Base-by-base conservation (phyloP, 1,140 invertebrate species). In the Drosophila mojavensis region DNA sequence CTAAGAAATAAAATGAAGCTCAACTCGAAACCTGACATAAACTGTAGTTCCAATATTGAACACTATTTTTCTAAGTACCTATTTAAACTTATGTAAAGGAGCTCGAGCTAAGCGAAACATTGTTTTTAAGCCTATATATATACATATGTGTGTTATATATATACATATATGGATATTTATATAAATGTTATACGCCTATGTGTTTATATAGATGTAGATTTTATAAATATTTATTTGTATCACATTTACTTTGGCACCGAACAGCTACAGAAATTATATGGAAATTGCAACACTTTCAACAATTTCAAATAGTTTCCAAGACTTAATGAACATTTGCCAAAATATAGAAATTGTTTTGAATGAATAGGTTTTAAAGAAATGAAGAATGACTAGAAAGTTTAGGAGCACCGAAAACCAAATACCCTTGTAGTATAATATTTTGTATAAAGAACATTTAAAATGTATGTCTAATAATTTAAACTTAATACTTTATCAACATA, bases 31-130 rank as follows among this genome's bases (percentile, higher is more conserved):
- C 24, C 45, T 36, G 45, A 55, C 71, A 54, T 55, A 43, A 61
- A 60, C 56, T 20, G 20, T 59, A 65, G 61, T 73, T 84, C 65
- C 61, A 59, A 69, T 78, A 81, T 66, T 56, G 64, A 85, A 71
- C 59, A 70, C 64, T 85, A 85, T 85, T 86, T 86, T 86, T 88
- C 66, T 88, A 86, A 88, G 79, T 50, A 75, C 56, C 56, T 85
- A 75, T 73, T 68, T 63, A 47, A 15, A 7, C 15, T 45, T 67
- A 39, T 58, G 36, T 59, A 54, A 67, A 81, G 43, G 15, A 75
- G 41, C 13, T 65, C 26, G 50, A 82, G 79, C 75, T 86, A 68
- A 69, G 69, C 64, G 26, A 55, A 53, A 45, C 59, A 39, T 30
- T 13, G 33, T 48, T 69, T 60, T 72, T 79, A 66, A 30, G 39